Conservation (phyloP, 1,140 invertebrate genomes). For the Drosophila gunungcola region DNA sequence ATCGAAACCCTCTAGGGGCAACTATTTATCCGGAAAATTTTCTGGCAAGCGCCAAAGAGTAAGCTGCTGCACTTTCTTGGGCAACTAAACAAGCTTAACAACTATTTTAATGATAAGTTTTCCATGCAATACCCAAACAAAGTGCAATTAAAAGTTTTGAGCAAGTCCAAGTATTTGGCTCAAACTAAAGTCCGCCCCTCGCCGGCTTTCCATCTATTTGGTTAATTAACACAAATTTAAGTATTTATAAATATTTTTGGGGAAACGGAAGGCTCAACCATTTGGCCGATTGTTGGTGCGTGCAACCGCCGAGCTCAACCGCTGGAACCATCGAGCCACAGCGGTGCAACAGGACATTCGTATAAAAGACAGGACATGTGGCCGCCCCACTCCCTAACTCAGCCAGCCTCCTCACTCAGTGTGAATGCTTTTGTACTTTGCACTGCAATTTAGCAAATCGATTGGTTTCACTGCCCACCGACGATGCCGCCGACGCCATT, state of each 20-base stretch:
- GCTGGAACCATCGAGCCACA: slow-evolving; percentile 46
- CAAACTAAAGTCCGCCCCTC: slow-evolving; percentile 9
- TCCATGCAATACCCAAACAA: slow-evolving; percentile 44
- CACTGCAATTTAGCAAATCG: slow-evolving; percentile 82
- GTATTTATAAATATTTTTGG: slow-evolving; percentile 35
- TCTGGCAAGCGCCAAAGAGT: slow-evolving; percentile 27
- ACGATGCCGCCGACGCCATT: slow-evolving; percentile 45
- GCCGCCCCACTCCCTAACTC: slow-evolving; percentile 1
- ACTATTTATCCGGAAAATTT: slow-evolving; percentile 49
- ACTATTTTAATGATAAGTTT: slow-evolving; percentile 71
- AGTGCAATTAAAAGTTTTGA: slow-evolving; percentile 71
- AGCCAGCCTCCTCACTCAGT: slow-evolving; percentile 11
- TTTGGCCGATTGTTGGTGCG: slow-evolving; percentile 41
- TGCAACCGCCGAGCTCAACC: slow-evolving; percentile 37
- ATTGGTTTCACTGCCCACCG: slow-evolving; percentile 62
- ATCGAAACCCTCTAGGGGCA: slow-evolving; percentile 7
- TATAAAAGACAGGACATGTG: slow-evolving; percentile 57
- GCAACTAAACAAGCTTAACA: slow-evolving; percentile 49
- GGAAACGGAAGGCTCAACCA: background rate
- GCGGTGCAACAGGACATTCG: slow-evolving; percentile 36
- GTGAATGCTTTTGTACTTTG: slow-evolving; percentile 60
- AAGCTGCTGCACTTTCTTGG: slow-evolving; percentile 31
- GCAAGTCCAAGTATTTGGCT: slow-evolving; percentile 39
- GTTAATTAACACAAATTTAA: slow-evolving; percentile 52
- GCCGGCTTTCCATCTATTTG: slow-evolving; percentile 18